These are phyloP conservation scores for Crotalus helleri DNA, from an alignment of 2,113 vertebrate species.

Conservation along the genomic window DNA sequence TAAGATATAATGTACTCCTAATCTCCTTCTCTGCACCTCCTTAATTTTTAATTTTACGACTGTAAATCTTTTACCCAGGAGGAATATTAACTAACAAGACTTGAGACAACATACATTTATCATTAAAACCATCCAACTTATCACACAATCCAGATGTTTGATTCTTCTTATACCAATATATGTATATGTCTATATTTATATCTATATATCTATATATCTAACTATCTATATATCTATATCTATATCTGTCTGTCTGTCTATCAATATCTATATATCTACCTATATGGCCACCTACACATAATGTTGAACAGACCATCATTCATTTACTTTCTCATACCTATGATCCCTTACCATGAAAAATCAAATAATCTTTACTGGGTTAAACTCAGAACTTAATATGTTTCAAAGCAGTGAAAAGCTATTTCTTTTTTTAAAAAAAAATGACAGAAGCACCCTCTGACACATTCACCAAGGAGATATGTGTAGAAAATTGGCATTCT, in stretches of 20 bases:
- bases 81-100: slow-evolving; percentile 11
- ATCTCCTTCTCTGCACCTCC: neutral
- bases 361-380: neutral
- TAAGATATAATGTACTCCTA: neutral
- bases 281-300: neutral
- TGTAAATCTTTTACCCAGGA: neutral
- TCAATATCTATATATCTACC: too few relatives aligned
- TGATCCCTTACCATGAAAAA: slow-evolving; percentile 16
- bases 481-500: neutral
- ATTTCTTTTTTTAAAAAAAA: neutral
- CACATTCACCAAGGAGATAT: neutral
- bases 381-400: neutral
- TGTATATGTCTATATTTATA: neutral
- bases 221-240: too few relatives aligned
- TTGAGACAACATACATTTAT: neutral
- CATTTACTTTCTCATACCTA: slow-evolving; percentile 8
- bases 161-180: neutral
- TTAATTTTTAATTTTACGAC: neutral
- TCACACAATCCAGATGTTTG: neutral
- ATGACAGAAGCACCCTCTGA: neutral
- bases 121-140: neutral
- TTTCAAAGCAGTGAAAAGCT: neutral
- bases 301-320: neutral
- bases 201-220: too few relatives aligned
- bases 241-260: too few relatives aligned